These are phyloP conservation scores for Stichodactyla mertensii DNA, from an alignment of 64 coral and sea anemone genomes.

Conservation along the genomic window DNA sequence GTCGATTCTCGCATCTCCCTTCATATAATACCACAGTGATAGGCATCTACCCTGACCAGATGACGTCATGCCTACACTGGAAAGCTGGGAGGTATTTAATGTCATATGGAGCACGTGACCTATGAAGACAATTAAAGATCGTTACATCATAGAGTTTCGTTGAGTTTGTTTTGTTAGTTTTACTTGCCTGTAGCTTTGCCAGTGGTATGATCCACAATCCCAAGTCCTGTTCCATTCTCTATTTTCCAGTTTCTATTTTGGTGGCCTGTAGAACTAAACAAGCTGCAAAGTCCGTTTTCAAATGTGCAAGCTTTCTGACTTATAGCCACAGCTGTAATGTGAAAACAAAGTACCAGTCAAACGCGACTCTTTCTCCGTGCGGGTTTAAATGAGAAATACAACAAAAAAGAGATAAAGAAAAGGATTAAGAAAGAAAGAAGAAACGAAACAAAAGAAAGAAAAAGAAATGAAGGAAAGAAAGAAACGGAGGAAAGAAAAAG, in stretches of 20 bases:
- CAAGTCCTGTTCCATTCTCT: background rate
- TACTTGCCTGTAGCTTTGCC: background rate
- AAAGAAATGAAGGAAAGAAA: background rate
- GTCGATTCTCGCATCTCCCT: background rate
- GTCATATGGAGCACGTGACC: slow-evolving; percentile 7
- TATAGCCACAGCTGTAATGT: background rate
- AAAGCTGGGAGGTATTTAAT: background rate
- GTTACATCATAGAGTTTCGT: background rate
- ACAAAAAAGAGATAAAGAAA: too few species aligned
- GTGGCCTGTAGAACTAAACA: background rate
- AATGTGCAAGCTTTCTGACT: slow-evolving; percentile 6
- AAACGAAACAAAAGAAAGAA: background rate
- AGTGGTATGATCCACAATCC: background rate
- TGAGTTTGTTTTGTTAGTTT: background rate
- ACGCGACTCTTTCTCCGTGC: too few species aligned
- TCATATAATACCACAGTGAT: background rate
- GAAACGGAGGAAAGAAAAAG: background rate
- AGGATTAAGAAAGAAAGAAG: background rate
- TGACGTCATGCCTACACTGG: background rate
- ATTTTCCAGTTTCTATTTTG: background rate
- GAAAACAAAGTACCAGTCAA: background rate
- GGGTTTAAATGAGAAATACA: too few species aligned
- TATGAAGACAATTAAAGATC: background rate
- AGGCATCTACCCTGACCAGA: background rate
- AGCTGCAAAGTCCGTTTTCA: background rate